phyloP scores from a whole-genome alignment of 37 sponge, comb jelly and placozoan species.

The Haliclona indistincta region DNA sequence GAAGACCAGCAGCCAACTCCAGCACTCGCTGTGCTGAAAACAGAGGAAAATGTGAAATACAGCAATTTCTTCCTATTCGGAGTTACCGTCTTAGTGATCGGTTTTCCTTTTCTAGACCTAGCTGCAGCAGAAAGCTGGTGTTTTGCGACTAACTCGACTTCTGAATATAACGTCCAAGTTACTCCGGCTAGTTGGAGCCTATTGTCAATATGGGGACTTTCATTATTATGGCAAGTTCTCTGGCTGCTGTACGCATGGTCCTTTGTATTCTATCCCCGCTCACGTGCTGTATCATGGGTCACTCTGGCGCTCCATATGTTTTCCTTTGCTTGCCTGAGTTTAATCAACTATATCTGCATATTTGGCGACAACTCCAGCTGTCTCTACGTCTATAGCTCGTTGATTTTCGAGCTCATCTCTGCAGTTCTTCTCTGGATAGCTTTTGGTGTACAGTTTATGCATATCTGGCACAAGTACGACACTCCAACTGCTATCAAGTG shows the following conservation, averaged over 20 bases:
- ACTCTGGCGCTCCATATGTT: too few species aligned
- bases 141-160: too few species aligned
- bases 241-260: conserved; percentile 67
- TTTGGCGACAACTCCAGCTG: conserved; percentile 5
- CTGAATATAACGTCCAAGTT: conserved; percentile 22
- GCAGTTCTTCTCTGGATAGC: conserved; percentile 4
- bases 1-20: too few species aligned
- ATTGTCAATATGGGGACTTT: conserved; percentile 64
- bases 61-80: too few species aligned
- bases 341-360: conserved; percentile 16
- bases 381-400: conserved; percentile 4
- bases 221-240: conserved; percentile 55
- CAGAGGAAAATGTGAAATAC: too few species aligned
- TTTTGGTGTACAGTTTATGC: not conserved
- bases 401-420: conserved; percentile 33
- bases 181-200: conserved; percentile 59
- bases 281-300: not conserved
- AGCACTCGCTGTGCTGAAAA: too few species aligned
- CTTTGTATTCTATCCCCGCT: conserved; percentile 46
- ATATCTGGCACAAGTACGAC: not conserved
- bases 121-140: too few species aligned
- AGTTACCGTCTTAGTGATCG: too few species aligned
- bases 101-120: too few species aligned
- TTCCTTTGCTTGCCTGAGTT: too few species aligned
- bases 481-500: not conserved